phyloP scores from a whole-genome alignment of 2,113 vertebrate genomes.

The Heliornis fulica region DNA sequence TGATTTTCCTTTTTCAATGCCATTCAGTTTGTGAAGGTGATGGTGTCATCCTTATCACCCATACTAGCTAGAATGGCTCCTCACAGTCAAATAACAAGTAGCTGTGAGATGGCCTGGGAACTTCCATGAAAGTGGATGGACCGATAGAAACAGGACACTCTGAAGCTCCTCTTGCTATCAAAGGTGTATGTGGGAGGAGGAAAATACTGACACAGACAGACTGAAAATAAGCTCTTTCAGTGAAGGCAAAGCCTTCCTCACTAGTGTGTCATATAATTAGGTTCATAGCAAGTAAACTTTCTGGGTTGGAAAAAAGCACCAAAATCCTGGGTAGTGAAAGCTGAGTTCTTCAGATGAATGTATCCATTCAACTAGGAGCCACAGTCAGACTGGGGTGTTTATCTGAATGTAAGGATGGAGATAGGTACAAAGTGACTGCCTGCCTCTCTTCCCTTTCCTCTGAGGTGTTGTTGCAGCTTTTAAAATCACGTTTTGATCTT shows the following conservation, averaged over 20 bases:
- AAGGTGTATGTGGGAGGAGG: neutral
- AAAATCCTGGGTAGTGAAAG: neutral
- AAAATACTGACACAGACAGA: neutral
- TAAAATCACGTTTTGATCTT: neutral
- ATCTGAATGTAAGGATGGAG: neutral
- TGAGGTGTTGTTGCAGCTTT: neutral
- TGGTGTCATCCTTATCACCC: fast-evolving
- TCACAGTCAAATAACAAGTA: neutral
- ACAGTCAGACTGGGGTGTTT: neutral
- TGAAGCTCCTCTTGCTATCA: neutral
- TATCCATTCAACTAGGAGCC: neutral
- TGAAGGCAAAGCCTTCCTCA: neutral
- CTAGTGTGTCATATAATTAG: neutral
- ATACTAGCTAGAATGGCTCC: neutral
- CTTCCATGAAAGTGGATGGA: neutral
- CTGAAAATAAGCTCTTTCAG: neutral
- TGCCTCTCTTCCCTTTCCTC: neutral
- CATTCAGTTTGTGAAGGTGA: neutral
- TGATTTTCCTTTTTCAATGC: neutral
- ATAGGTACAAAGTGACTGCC: neutral
- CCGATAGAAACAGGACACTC: neutral
- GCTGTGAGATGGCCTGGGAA: neutral
- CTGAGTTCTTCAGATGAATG: neutral
- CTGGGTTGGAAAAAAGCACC: neutral
- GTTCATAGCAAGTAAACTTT: neutral